Base-by-base conservation (phyloP, 2,113 vertebrate genomes). In the Ictidomys tridecemlineatus region DNA sequence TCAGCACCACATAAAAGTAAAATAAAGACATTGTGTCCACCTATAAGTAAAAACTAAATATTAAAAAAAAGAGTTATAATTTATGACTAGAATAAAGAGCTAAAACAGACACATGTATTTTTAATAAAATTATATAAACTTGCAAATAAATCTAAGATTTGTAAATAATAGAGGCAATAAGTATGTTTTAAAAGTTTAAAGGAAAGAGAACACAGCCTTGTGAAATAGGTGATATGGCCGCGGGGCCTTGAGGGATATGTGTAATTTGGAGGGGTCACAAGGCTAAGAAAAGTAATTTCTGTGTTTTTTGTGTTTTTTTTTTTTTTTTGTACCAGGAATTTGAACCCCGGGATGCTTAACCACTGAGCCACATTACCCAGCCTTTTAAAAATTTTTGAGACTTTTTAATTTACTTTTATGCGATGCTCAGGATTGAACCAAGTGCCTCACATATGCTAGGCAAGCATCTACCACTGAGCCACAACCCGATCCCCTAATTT, bases 61-160 rank as follows among this genome's bases (percentile, higher is more conserved):
- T 45, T 45, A 9, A 45, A 45, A 45, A 45, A 45, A 42, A n/a
- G 72, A 42, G 22, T 88, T 88, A 58, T 73, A 93, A 42, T 80
- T 83, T 88, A 85, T 58, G n/a, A 92, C 58, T 24, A 95, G 70
- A 93, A 78, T 53, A 85, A 73, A 86, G 56, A 72, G 70, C 90
- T 78, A 88, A 94, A 91, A 84, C 48, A 51, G 65, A 20, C 11
- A 9, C 26, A 79, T 30, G 37, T 17, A 45, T 37, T 56, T 77
- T 84, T 48, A 91, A 90, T 53, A 89, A 94, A 91, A 72, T 34
- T 42, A 8, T 28, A 17, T 69, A 39, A 78, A 37, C 12, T 18
- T 94, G 39, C 80, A 93, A 90, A 90, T 37, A 73, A 73, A 58
- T 37, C 30, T 69, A 6, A 48, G 39, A 51, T 80, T 63, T 76